Conservation (phyloP, 2,888 invertebrate species). For the Xanthorhoe designata region DNA sequence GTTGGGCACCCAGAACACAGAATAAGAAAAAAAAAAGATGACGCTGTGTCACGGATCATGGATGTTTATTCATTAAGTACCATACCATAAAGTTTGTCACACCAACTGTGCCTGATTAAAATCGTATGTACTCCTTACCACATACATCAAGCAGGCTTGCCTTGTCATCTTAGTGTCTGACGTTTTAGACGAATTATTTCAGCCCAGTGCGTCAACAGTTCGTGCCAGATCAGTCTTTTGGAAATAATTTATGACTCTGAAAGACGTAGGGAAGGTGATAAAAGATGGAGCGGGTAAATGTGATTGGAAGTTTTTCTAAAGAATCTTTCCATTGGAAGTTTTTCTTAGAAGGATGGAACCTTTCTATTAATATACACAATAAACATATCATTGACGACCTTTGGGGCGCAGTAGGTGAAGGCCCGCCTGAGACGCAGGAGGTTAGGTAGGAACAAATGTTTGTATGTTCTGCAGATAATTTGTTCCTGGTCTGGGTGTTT, state of each 20-base stretch:
- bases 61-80: no score
- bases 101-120: background rate
- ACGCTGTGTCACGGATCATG: no score
- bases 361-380: background rate
- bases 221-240: slow-evolving; percentile 59
- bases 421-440: no score
- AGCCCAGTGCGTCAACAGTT: slow-evolving; percentile 56
- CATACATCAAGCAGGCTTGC: slow-evolving; percentile 43
- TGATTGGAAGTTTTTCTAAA: slow-evolving; percentile 3
- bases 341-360: background rate
- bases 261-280: slow-evolving; percentile 22
- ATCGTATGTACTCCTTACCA: background rate
- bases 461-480: no score
- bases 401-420: no score
- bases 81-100: no score
- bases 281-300: slow-evolving; percentile 17
- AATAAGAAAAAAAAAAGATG: no score
- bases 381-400: no score
- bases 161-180: slow-evolving; percentile 37
- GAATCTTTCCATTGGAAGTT: slow-evolving; percentile 1
- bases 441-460: no score
- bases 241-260: slow-evolving; percentile 64
- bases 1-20: no score
- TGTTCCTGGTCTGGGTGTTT: no score
- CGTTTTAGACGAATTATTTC: slow-evolving; percentile 58